Conservation (phyloP, 2,888 invertebrate species). For the Heliconius sara region DNA sequence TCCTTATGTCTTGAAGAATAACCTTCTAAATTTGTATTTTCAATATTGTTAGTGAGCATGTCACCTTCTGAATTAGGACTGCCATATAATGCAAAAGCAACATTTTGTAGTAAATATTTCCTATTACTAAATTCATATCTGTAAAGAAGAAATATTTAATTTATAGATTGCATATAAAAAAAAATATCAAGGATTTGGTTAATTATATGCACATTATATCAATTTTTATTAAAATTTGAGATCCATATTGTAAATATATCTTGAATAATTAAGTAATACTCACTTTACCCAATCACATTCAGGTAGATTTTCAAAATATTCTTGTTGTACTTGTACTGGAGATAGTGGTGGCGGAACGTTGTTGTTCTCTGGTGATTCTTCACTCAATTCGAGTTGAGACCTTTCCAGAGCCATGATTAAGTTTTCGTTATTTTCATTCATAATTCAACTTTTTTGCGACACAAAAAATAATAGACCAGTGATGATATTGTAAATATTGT, state of each 20-base stretch:
- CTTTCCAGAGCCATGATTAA: conserved; percentile 30
- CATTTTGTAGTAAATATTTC: conserved; percentile 79
- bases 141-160: conserved; percentile 54
- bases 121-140: conserved; percentile 80
- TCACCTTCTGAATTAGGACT: conserved; percentile 76
- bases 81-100: conserved; percentile 83
- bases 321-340: conserved; percentile 80
- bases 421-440: conserved; percentile 39
- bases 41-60: conserved; percentile 53
- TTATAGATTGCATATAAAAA: background rate
- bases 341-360: conserved; percentile 51
- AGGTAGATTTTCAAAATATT: conserved; percentile 83
- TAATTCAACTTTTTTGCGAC: conserved; percentile 12
- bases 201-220: background rate
- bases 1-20: conserved; percentile 72
- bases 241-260: background rate
- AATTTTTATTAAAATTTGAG: background rate
- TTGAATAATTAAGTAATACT: conserved; percentile 48
- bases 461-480: background rate
- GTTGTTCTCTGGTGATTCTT: conserved; percentile 16
- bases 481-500: conserved; percentile 24
- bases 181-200: background rate
- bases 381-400: conserved; percentile 35
- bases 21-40: conserved; percentile 66
- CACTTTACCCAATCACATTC: conserved; percentile 83